Percentiles rank a stretch among this genome's conserved stretches.
Evolutionary conservation across 2,113 vertebrate genomes (phyloP).

Genomic region (Picathartes gymnocephalus): DNA sequence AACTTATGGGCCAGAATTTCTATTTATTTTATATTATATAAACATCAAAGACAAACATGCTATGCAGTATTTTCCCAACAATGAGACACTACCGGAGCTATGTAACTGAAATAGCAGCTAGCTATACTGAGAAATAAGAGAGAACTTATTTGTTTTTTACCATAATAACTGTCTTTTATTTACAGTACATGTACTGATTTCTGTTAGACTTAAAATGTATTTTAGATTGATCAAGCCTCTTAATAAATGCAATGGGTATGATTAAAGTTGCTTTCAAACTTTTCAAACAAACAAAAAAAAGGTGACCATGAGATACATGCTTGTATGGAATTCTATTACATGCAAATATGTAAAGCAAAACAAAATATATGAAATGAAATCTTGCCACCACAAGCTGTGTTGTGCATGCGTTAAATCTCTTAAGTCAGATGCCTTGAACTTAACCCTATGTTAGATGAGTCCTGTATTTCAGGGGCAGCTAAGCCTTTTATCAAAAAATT

Average conservation of each 20-base stretch:
- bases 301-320: not conserved
- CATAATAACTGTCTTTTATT: not conserved
- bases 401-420: not conserved
- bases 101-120: not conserved
- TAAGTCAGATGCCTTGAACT: not conserved
- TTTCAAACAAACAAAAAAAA: not conserved
- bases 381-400: not conserved
- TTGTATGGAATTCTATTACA: not conserved
- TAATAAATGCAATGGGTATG: not conserved
- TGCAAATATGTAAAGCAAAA: not conserved
- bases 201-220: not conserved
- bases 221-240: not conserved
- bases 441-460: not conserved
- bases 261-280: not conserved
- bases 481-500: not conserved
- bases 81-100: not conserved
- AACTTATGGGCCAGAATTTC: not conserved
- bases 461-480: not conserved
- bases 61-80: not conserved
- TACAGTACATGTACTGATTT: not conserved
- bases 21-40: not conserved
- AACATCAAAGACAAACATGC: not conserved
- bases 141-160: not conserved
- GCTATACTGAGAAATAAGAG: not conserved
- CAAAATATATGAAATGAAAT: accelerated